Evolutionary conservation across 2,888 invertebrate species (phyloP).

Genomic region (Idaea straminata): DNA sequence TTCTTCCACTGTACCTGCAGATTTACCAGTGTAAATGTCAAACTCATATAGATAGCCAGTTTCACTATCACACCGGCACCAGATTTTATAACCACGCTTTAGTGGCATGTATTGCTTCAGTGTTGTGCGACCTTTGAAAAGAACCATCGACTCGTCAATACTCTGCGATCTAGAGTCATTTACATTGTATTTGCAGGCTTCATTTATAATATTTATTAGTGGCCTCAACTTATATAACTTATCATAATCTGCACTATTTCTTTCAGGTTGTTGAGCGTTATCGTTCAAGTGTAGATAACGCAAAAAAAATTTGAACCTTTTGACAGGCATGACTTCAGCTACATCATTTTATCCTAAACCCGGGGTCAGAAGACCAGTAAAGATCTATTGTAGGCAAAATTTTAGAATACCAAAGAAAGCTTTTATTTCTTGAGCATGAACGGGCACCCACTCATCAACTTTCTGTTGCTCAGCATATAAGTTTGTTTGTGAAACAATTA

Average conservation of each 20-base stretch:
- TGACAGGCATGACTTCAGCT: conserved; percentile 16
- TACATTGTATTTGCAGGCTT: conserved; percentile 14
- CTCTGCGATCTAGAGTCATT: conserved; percentile 19
- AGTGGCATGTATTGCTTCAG: conserved; percentile 13
- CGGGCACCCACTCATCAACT: neutral
- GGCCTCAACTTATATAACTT: conserved; percentile 15
- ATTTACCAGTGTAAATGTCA: conserved; percentile 5
- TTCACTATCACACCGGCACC: conserved; percentile 3
- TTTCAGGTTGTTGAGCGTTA: conserved; percentile 15
- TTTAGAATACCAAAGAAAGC: conserved; percentile 22
- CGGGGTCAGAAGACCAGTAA: conserved; percentile 25
- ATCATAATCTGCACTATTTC: conserved; percentile 6
- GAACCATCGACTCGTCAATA: conserved; percentile 23
- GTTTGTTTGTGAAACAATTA: conserved; percentile 36
- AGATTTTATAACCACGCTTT: conserved; percentile 4
- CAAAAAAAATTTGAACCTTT: conserved; percentile 19
- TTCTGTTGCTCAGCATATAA: conserved; percentile 29
- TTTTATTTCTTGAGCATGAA: conserved; percentile 7
- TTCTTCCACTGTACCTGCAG: conserved; percentile 22
- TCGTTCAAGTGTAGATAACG: conserved; percentile 17
- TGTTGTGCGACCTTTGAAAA: conserved; percentile 23
- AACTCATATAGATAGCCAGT: conserved; percentile 7
- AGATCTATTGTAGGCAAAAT: conserved; percentile 17
- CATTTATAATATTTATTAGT: conserved; percentile 16
- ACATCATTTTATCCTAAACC: conserved; percentile 19